These are phyloP conservation scores for Cantharis lateralis DNA, from an alignment of 2,888 invertebrate species.

Conservation along the genomic window DNA sequence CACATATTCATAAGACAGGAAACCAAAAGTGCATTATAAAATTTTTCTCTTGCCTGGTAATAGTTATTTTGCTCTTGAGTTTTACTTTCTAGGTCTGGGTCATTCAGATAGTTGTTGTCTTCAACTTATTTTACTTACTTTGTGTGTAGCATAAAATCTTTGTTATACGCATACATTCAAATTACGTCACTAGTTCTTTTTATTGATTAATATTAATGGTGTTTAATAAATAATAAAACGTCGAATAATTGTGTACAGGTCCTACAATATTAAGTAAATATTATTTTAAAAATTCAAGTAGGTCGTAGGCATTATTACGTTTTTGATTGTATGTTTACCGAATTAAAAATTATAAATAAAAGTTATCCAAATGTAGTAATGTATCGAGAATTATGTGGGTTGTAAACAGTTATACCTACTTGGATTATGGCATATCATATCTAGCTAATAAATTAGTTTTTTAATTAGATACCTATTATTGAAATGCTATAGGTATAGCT, in stretches of 20 bases:
- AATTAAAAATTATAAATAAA: neutral
- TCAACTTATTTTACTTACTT: conserved; percentile 10
- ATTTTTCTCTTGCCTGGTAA: conserved; percentile 23
- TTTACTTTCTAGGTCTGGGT: conserved; percentile 33
- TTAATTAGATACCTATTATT: neutral
- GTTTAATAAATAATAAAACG: neutral
- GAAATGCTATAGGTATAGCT: no score
- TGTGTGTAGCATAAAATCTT: neutral
- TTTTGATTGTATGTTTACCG: neutral
- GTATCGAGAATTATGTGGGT: neutral
- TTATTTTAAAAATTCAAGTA: neutral
- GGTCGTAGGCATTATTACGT: neutral
- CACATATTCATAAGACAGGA: conserved; percentile 23
- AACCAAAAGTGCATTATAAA: conserved; percentile 22
- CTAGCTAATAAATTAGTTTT: neutral
- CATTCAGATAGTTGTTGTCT: conserved; percentile 10
- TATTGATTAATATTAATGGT: neutral
- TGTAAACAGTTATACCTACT: neutral
- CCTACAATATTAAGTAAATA: neutral
- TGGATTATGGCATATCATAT: neutral
- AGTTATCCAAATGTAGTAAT: neutral
- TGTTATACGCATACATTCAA: neutral
- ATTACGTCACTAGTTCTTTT: neutral
- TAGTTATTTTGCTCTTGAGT: conserved; percentile 18
- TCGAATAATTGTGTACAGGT: neutral